Base-by-base conservation (phyloP, 2,888 invertebrate species). In the Aradus depressus region DNA sequence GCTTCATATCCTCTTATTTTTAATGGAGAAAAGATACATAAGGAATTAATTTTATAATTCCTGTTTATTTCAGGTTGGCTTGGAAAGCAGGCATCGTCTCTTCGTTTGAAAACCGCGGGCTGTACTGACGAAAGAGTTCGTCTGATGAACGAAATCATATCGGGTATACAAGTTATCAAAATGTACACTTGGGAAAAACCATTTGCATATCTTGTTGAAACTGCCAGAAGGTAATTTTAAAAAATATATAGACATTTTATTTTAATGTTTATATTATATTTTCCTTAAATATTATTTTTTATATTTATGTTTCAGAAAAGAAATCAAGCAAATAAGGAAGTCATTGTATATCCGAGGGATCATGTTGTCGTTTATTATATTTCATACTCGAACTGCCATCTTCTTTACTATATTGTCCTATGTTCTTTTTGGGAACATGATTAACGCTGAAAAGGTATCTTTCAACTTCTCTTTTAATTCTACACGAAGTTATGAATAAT, bases 111-210 rank as follows among this genome's bases (percentile, higher is more conserved):
- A 63, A 91, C 89, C 0, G 92, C 93, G 0, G 68, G 81, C 14
- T 75, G 85, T 54, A 92, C 92, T 0, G 95, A 95, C 67, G 85
- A 89, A 65, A 75, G 95, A 48, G 86, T 95, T 6, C 77, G 89
- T 4, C 72, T 92, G 43, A 93, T 93, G 81, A 90, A 86, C 63
- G 95, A 95, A 69, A 84, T 92, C 53, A 77, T 90, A 31, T 77
- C 77, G 8, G 89, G 87, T 0, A 89, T 91, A 62, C 79, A 85
- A 63, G 86, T 89, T 14, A 87, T 91, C 63, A 91, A 91, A 71
- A 89, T 90, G 88, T 90, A 89, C 66, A 83, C 87, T 0, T 91
- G 90, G 82, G 91, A 91, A 67, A 78, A 77, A 59, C 84, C 88
- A 0, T 90, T 91, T 64, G 80, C 81, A 2, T 75, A 78, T 49